Conservation (phyloP, 2,113 vertebrate species). For the Benitochromis conjunctus region DNA sequence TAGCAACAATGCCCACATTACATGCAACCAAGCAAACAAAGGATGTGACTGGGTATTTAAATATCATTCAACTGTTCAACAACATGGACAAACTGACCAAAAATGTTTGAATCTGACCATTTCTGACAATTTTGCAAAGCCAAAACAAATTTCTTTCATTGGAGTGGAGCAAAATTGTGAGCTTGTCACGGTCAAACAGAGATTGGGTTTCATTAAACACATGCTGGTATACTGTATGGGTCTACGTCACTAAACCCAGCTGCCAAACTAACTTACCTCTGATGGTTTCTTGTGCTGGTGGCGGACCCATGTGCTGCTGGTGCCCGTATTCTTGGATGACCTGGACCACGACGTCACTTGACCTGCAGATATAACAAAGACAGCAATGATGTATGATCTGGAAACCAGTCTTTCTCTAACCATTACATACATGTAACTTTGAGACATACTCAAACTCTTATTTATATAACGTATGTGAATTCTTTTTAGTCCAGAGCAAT, state of each 20-base stretch:
- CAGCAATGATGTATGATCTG: background rate
- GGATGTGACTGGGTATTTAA: background rate
- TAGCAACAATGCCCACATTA: background rate
- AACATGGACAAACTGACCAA: background rate
- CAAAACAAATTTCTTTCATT: background rate
- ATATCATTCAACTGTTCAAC: background rate
- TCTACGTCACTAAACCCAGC: background rate
- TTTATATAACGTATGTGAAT: background rate
- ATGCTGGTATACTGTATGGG: background rate
- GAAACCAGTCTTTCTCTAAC: background rate
- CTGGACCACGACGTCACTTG: conserved; percentile 85
- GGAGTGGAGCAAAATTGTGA: background rate
- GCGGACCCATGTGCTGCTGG: conserved; percentile 87
- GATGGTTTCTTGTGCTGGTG: conserved; percentile 95
- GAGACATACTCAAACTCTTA: background rate
- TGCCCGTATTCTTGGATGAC: conserved; percentile 82
- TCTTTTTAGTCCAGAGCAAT: background rate
- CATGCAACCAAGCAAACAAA: background rate
- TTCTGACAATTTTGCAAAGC: background rate
- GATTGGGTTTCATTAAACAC: background rate
- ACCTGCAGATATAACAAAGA: conserved; percentile 69
- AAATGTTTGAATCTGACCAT: background rate
- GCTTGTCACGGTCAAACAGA: background rate
- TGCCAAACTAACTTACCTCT: conserved; percentile 75
- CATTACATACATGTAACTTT: background rate